A percentile compares a stretch with the other conserved stretches of the same genome.
Evolutionary conservation across 2,888 invertebrate species (phyloP).

Genomic region (Sesia bembeciformis): DNA sequence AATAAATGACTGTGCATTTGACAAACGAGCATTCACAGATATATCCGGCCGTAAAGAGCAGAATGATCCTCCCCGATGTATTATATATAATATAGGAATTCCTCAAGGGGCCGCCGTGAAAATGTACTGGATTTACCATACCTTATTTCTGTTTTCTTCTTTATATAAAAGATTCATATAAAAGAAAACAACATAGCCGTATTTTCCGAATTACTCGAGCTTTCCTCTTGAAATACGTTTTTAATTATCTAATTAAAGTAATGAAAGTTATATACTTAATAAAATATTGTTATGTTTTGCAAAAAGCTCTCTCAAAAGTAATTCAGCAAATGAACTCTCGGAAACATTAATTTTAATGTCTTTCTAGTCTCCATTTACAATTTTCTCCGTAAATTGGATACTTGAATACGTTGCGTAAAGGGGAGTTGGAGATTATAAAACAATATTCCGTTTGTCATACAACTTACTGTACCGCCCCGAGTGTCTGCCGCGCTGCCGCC

Average conservation of each 20-base stretch:
- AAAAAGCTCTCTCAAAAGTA: background rate
- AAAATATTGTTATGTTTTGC: background rate
- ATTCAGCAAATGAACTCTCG: background rate
- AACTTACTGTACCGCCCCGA: slow-evolving; percentile 15
- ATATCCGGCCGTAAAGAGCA: slow-evolving; percentile 64
- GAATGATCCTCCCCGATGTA: slow-evolving; percentile 67
- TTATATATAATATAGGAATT: slow-evolving; percentile 60
- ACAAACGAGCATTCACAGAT: slow-evolving; percentile 70
- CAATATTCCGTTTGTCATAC: slow-evolving; percentile 24
- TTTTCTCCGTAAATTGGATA: slow-evolving; percentile 12
- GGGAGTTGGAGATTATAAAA: slow-evolving; percentile 27
- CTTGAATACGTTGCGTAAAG: slow-evolving; percentile 15
- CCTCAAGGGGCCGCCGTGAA: slow-evolving; percentile 46
- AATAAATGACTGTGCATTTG: slow-evolving; percentile 71
- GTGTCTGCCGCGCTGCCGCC: background rate
- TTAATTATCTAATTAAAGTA: too few relatives aligned
- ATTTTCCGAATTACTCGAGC: too few relatives aligned
- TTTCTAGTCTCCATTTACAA: slow-evolving; percentile 5
- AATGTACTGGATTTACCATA: slow-evolving; percentile 16
- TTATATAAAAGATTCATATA: background rate
- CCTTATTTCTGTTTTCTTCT: background rate
- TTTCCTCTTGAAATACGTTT: too few relatives aligned
- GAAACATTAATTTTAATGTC: background rate
- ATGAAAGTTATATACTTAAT: too few relatives aligned
- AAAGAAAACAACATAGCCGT: background rate